Evolutionary conservation across 2,797 vertebrate species (phyloP), one percentile per base, ranked within the genome.

Genomic region (Gallinago stenura): DNA sequence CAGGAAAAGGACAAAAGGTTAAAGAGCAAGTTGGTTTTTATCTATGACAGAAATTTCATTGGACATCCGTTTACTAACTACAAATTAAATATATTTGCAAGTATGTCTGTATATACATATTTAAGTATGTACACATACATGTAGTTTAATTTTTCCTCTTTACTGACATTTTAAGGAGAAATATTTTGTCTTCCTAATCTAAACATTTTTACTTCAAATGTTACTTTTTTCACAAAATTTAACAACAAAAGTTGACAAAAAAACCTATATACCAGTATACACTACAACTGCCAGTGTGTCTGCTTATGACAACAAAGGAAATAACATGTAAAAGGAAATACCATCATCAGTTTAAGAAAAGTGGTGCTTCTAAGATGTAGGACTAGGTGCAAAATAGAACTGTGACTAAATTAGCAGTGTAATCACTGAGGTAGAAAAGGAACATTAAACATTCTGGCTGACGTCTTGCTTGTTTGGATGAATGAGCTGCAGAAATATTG

Each of bases 181-280:
- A 0, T 1, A 48, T 80, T 64, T 77, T 84, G 6, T 15, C 18
- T 28, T 54, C 76, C 68, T 56, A n/a, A 31, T 30, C 4, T 15
- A 16, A 87, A 87, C 22, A 4, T 0, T 22, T 56, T 45, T 41
- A 41, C 17, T 33, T 62, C 10, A 79, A 86, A 25, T 1, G 17
- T 66, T 71, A 7, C 0, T 54, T 72, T 57, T 56, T 18, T n/a
- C 9, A 43, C 4, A 61, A 69, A 84, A 43, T 65, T 9, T 61
- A 65, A 51, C 7, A 4, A 50, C 3, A 31, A 6, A 71, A 7
- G 3, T 58, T 64, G 19, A 5, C 5, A 24, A 51, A 48, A 66
- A 18, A 20, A 4, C 0, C 0, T 46, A 22, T 58, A 12, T 45
- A 15, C 2, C 1, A 1, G 1, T 24, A 8, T 31, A 33, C 13